These are phyloP conservation scores for Takifugu ocellatus DNA, from an alignment of 2,797 vertebrate species.

Conservation along the genomic window DNA sequence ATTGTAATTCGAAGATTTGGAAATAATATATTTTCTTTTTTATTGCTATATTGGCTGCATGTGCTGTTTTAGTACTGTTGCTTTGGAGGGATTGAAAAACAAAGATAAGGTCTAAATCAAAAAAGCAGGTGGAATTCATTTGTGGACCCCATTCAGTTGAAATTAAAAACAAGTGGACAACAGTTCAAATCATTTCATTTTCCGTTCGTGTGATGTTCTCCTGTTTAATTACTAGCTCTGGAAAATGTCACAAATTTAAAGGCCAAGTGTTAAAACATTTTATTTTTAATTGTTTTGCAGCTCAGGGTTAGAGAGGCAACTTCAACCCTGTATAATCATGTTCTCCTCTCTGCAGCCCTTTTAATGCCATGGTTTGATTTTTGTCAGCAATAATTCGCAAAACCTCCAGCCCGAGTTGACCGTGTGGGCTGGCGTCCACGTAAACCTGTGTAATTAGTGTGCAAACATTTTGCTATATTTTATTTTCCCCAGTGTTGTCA, in stretches of 20 bases:
- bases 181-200: conserved; percentile 53
- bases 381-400: conserved; percentile 8
- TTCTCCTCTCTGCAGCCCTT: conserved; percentile 11
- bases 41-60: neutral
- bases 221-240: conserved; percentile 44
- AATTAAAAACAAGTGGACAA: conserved; percentile 34
- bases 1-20: neutral
- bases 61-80: neutral
- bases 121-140: conserved; percentile 27
- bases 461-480: too few relatives aligned
- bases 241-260: conserved; percentile 52
- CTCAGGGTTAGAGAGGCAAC: conserved; percentile 13
- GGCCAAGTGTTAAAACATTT: conserved; percentile 42
- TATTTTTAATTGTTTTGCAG: conserved; percentile 38
- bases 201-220: conserved; percentile 31
- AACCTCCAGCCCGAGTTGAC: conserved; percentile 14
- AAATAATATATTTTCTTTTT: too few relatives aligned
- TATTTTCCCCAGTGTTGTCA: conserved; percentile 18
- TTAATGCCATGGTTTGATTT: too few relatives aligned
- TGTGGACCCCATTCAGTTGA: conserved; percentile 40
- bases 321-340: conserved; percentile 20
- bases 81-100: conserved; percentile 21
- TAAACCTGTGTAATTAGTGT: conserved; percentile 9
- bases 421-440: conserved; percentile 7
- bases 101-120: conserved; percentile 30